Conservation (phyloP, 2,888 invertebrate genomes). For the Stenolophus ochropezus region DNA sequence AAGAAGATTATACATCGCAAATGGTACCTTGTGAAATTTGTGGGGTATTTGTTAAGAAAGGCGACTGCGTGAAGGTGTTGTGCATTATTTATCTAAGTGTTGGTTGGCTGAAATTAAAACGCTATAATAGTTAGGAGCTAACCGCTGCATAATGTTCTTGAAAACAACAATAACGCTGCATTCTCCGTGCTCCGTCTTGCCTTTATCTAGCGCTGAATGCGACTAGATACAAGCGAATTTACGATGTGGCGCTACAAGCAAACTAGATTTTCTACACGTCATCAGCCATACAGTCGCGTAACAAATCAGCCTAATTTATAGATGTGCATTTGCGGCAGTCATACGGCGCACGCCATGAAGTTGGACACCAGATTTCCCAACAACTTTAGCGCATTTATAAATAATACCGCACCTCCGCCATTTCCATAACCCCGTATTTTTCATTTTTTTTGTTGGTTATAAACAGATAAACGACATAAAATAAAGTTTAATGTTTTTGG, state of each 20-base stretch:
- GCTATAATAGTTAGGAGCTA: neutral
- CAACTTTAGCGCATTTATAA: no score
- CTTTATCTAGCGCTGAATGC: constrained; percentile 34
- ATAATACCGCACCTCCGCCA: no score
- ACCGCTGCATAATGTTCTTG: neutral
- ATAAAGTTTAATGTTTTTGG: no score
- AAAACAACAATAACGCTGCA: constrained; percentile 12
- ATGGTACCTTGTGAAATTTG: no score
- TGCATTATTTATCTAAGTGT: neutral
- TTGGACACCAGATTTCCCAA: neutral
- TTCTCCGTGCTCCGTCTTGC: neutral
- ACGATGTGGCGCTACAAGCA: constrained; percentile 29
- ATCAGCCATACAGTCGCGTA: constrained; percentile 30
- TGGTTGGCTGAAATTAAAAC: neutral
- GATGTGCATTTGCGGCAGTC: constrained; percentile 34
- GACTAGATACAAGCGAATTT: constrained; percentile 43
- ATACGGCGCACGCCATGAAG: neutral
- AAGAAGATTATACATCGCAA: no score
- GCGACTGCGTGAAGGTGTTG: no score
- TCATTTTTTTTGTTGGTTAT: no score
- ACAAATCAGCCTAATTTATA: constrained; percentile 48
- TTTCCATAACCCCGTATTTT: no score
- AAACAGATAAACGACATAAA: no score
- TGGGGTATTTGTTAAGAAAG: no score
- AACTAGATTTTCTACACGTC: constrained; percentile 49